Evolutionary conservation across 1,140 invertebrate species (phyloP).

Genomic region (Adelges cooleyi): DNA sequence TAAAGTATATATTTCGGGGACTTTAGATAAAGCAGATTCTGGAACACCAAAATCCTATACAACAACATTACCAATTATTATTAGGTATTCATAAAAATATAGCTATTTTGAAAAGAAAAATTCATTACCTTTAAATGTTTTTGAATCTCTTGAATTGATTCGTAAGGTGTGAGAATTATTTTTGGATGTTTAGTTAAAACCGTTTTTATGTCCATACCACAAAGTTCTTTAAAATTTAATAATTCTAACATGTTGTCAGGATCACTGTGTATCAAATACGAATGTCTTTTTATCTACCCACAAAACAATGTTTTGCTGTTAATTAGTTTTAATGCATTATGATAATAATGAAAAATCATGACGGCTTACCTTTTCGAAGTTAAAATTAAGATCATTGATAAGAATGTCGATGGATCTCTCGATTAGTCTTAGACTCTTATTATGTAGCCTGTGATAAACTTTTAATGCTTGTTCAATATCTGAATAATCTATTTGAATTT

Average conservation of each 20-base stretch:
- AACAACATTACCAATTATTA: too few relatives aligned
- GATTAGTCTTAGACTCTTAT: constrained; percentile 10
- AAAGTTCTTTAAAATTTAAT: constrained; percentile 6
- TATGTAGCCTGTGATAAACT: background rate
- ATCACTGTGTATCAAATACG: constrained; percentile 14
- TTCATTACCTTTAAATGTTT: constrained; percentile 11
- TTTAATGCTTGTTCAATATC: background rate
- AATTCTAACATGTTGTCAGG: background rate
- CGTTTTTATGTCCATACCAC: background rate
- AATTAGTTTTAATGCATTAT: too few relatives aligned
- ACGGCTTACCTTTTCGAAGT: background rate
- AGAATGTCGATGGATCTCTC: constrained; percentile 7
- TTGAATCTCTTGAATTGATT: background rate
- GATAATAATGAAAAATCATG: too few relatives aligned
- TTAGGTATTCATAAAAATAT: too few relatives aligned
- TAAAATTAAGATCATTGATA: background rate
- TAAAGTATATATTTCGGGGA: constrained; percentile 1
- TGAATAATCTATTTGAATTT: background rate
- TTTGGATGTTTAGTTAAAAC: constrained; percentile 7
- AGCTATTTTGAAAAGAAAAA: too few relatives aligned
- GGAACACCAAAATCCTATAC: constrained; percentile 18
- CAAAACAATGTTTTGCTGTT: background rate
- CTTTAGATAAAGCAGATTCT: background rate
- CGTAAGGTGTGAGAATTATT: background rate
- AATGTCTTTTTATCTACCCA: background rate